A percentile compares a stretch with the other conserved stretches of the same genome.
phyloP scores from a whole-genome alignment of 2,888 invertebrate genomes.

The Oxyteleia sp. region DNA sequence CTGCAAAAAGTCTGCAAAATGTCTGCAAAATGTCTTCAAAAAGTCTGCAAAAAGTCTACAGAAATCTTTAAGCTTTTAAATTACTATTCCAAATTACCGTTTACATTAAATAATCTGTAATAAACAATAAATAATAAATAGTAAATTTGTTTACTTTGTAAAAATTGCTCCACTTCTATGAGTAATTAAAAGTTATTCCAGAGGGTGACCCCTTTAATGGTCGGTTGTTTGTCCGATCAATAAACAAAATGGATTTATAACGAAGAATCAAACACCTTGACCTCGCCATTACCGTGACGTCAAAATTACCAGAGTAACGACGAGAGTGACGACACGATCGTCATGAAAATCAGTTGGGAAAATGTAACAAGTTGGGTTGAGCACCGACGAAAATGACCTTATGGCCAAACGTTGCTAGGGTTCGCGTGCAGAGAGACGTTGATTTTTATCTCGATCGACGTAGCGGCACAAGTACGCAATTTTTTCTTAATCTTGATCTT shows the following conservation, averaged over 20 bases:
- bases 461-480: slow-evolving; percentile 55
- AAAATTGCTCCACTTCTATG: no score
- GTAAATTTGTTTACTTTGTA: no score
- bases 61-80: no score
- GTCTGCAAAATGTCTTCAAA: no score
- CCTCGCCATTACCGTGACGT: slow-evolving; percentile 53
- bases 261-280: slow-evolving; percentile 48
- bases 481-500: slow-evolving; percentile 57
- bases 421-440: slow-evolving; percentile 46
- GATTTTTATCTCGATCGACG: slow-evolving; percentile 47
- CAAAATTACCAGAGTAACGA: slow-evolving; percentile 37
- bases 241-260: slow-evolving; percentile 46
- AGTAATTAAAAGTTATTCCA: not conserved
- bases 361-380: slow-evolving; percentile 47
- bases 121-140: no score
- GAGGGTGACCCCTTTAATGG: not conserved
- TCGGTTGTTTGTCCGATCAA: slow-evolving; percentile 18
- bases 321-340: slow-evolving; percentile 49
- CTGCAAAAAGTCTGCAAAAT: no score
- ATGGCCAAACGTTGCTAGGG: slow-evolving; percentile 16
- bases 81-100: no score
- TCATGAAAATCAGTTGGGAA: slow-evolving; percentile 50
- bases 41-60: no score
- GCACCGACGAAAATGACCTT: slow-evolving; percentile 51
- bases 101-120: no score